These are phyloP conservation scores for Habrosyne pyritoides DNA, from an alignment of 2,888 invertebrate genomes.

Conservation along the genomic window DNA sequence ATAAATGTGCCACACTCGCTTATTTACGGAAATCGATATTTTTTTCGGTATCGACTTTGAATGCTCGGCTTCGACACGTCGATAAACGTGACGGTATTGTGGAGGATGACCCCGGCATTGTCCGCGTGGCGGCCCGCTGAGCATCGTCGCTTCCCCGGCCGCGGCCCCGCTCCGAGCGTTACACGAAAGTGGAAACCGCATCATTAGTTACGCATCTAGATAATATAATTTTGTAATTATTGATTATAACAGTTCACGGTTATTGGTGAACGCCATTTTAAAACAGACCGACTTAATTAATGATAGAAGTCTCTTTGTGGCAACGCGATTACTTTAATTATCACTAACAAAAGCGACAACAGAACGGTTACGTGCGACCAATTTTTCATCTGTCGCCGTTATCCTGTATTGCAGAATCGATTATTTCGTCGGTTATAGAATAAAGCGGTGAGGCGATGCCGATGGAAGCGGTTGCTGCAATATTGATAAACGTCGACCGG, in stretches of 20 bases:
- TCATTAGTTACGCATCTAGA: conserved; percentile 75
- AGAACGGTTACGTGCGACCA: conserved; percentile 45
- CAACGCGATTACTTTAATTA: conserved; percentile 59
- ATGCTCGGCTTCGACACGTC: conserved; percentile 76
- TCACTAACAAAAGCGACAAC: conserved; percentile 54
- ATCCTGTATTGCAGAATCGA: conserved; percentile 43
- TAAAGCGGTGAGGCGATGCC: conserved; percentile 21
- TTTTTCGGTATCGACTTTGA: conserved; percentile 80
- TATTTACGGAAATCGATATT: conserved; percentile 84
- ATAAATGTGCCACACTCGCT: conserved; percentile 83
- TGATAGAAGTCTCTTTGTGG: conserved; percentile 51
- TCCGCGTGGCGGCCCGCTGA: conserved; percentile 58
- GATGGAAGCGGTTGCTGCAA: conserved; percentile 57
- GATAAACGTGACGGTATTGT: conserved; percentile 79
- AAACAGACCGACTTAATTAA: conserved; percentile 68
- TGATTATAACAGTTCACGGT: conserved; percentile 78
- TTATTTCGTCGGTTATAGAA: conserved; percentile 26
- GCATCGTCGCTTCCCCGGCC: conserved; percentile 55
- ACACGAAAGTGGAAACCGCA: conserved; percentile 54
- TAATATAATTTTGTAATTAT: conserved; percentile 77
- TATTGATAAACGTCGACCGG: conserved; percentile 78
- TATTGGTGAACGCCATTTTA: conserved; percentile 59
- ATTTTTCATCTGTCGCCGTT: conserved; percentile 53
- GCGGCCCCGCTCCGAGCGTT: conserved; percentile 6
- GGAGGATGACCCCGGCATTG: conserved; percentile 74